Percentiles rank a stretch among this genome's conserved stretches.
Evolutionary conservation across 2,113 vertebrate genomes (phyloP).

Genomic region (Xyliphius kryptos): DNA sequence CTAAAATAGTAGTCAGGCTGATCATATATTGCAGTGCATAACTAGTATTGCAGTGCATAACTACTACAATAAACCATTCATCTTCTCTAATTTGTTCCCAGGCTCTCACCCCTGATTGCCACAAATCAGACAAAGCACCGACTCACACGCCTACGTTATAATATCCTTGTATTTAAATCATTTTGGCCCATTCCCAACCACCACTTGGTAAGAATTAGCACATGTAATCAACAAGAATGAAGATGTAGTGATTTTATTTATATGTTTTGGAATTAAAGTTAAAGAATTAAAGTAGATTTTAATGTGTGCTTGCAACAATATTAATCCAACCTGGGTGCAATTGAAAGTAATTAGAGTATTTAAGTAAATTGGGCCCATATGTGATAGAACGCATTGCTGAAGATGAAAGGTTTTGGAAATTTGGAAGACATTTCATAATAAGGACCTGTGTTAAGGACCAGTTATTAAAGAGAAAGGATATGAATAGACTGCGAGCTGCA

Average conservation of each 20-base stretch:
- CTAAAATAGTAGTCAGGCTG: constrained; percentile 7
- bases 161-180: constrained; percentile 5
- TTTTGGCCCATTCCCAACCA: constrained; percentile 9
- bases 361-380: constrained; percentile 11
- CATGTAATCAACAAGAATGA: constrained; percentile 17
- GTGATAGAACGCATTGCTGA: neutral
- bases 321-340: constrained; percentile 3
- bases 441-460: neutral
- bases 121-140: constrained; percentile 32
- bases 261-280: constrained; percentile 19
- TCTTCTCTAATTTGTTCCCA: constrained; percentile 1
- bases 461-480: constrained; percentile 9
- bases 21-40: constrained; percentile 1
- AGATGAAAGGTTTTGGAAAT: constrained; percentile 1
- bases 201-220: constrained; percentile 30
- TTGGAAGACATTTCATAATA: neutral
- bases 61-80: constrained; percentile 21
- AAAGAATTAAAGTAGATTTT: too few species aligned
- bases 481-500: constrained; percentile 15
- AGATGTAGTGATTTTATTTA: constrained; percentile 27
- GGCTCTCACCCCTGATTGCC: constrained; percentile 12
- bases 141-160: constrained; percentile 6
- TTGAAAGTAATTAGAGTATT: too few species aligned
- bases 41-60: constrained; percentile 14
- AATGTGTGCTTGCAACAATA: too few species aligned